phyloP scores from a whole-genome alignment of 2,113 vertebrate genomes.

The Salvelinus alpinus region DNA sequence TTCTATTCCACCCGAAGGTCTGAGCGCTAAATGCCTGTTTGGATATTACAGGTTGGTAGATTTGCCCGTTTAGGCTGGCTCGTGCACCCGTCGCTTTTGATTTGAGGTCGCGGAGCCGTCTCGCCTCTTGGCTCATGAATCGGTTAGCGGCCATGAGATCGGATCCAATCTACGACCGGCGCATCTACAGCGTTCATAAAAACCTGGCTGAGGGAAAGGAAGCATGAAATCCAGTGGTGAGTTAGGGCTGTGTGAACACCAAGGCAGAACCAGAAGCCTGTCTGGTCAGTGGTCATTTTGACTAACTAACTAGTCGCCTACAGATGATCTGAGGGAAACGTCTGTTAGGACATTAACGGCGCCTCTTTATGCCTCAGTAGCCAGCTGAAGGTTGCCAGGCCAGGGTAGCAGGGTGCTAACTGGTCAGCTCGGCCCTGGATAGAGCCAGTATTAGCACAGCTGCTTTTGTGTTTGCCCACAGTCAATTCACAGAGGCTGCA shows the following conservation, averaged over 20 bases:
- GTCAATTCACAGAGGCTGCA: not conserved
- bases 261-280: not conserved
- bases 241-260: not conserved
- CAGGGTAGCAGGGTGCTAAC: not conserved
- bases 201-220: not conserved
- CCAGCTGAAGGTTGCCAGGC: not conserved
- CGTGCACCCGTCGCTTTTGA: constrained; percentile 55
- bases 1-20: not conserved
- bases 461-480: not conserved
- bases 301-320: not conserved
- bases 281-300: not conserved
- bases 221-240: not conserved
- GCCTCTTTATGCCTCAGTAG: not conserved
- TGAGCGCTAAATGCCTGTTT: constrained; percentile 21
- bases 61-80: constrained; percentile 24
- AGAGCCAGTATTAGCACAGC: not conserved
- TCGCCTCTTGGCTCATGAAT: constrained; percentile 46
- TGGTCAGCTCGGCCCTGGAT: not conserved
- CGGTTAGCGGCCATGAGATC: constrained; percentile 56
- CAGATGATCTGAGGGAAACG: not conserved
- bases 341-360: not conserved
- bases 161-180: constrained; percentile 44
- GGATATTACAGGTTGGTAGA: constrained; percentile 24
- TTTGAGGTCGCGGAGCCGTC: constrained; percentile 41
- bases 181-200: constrained; percentile 4